A percentile compares a stretch with the other conserved stretches of the same genome.
Conservation (phyloP, 2,888 invertebrate genomes). For the Sesamia inferens region DNA sequence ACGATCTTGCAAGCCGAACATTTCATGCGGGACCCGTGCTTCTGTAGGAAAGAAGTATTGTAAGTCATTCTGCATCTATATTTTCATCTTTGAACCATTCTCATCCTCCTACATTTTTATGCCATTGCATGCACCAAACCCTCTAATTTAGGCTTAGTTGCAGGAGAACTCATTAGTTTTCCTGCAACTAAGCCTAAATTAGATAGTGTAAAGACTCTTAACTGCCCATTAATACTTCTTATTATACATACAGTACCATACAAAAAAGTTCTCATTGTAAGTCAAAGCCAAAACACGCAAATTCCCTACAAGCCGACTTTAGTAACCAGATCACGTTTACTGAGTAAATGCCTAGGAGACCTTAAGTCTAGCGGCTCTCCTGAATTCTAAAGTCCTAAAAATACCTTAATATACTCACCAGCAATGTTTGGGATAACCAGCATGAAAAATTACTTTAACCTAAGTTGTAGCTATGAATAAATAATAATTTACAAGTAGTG, state of each 20-base stretch:
- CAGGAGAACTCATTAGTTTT: not conserved
- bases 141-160: no score
- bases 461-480: not conserved
- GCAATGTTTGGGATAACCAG: slow-evolving; percentile 13
- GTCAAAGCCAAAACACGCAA: slow-evolving; percentile 33
- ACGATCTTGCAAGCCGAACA: slow-evolving; percentile 98
- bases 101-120: no score
- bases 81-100: no score
- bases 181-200: not conserved
- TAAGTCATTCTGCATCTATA: not conserved
- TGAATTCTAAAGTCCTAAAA: slow-evolving; percentile 49
- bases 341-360: slow-evolving; percentile 42
- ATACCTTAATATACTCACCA: slow-evolving; percentile 31
- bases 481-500: slow-evolving; percentile 3
- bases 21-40: slow-evolving; percentile 97
- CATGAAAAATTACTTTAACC: not conserved
- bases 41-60: slow-evolving; percentile 88
- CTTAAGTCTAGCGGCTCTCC: slow-evolving; percentile 30
- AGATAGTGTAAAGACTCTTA: slow-evolving; percentile 6
- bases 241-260: not conserved
- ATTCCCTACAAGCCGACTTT: slow-evolving; percentile 26
- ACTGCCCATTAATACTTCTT: not conserved
- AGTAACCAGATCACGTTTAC: slow-evolving; percentile 44
- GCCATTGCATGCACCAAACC: no score
- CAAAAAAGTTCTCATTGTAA: slow-evolving; percentile 37